Conservation (phyloP, 2,113 vertebrate genomes). For the Notothenia rossii region DNA sequence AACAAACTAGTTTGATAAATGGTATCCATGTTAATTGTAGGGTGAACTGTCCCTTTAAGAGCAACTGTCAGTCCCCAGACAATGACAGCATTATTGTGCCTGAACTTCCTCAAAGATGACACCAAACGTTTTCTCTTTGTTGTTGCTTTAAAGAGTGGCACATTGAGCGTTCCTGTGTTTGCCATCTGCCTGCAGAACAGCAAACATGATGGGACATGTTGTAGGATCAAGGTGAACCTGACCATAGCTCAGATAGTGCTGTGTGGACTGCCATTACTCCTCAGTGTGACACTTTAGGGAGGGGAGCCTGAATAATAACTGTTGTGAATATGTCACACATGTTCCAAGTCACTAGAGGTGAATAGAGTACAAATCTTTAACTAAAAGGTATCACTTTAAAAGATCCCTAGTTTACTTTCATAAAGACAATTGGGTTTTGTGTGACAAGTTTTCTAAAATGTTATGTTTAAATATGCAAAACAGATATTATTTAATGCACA, state of each 20-base stretch:
- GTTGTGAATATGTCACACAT: background rate
- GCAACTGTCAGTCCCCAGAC: background rate
- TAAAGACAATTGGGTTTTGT: too few relatives aligned
- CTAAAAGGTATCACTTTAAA: too few relatives aligned
- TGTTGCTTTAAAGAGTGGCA: constrained; percentile 14
- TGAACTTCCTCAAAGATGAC: constrained; percentile 27
- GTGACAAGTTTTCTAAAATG: too few relatives aligned
- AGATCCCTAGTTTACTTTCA: too few relatives aligned
- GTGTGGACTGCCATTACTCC: background rate
- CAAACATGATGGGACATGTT: constrained; percentile 15
- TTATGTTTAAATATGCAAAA: too few relatives aligned
- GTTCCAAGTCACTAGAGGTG: too few relatives aligned
- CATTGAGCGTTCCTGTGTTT: background rate
- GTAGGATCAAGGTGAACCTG: constrained; percentile 21
- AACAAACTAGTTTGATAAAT: too few relatives aligned
- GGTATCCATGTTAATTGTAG: too few relatives aligned
- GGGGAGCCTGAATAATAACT: too few relatives aligned
- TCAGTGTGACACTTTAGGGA: background rate
- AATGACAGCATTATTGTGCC: background rate
- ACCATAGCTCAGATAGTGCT: constrained; percentile 17
- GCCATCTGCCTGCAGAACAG: background rate
- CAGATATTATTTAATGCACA: too few relatives aligned
- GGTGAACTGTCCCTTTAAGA: background rate
- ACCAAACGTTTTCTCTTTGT: background rate
- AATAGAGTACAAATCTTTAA: too few relatives aligned